phyloP scores from a whole-genome alignment of 2,797 vertebrate genomes.

The Lutjanus argentimaculatus region DNA sequence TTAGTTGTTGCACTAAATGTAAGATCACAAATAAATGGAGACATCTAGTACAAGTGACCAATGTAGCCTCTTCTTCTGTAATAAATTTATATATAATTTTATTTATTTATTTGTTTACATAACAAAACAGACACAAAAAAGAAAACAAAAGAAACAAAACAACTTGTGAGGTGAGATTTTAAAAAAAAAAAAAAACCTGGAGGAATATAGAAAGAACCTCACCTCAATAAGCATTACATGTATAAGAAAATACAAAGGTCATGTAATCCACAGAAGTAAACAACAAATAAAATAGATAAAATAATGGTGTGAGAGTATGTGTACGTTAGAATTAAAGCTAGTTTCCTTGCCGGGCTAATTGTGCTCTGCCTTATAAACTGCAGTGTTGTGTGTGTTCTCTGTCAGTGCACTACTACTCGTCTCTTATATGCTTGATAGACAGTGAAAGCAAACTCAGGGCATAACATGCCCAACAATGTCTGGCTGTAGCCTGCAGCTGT shows the following conservation, averaged over 20 bases:
- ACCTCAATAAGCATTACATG: no score
- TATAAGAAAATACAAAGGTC: no score
- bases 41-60: neutral
- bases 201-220: no score
- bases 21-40: neutral
- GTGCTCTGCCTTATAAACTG: neutral
- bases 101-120: no score
- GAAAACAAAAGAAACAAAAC: no score
- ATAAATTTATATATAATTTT: neutral
- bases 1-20: neutral
- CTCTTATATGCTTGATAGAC: constrained; percentile 40
- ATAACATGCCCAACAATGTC: constrained; percentile 48
- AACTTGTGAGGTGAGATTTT: no score
- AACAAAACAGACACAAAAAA: no score
- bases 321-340: no score
- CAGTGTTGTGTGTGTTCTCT: neutral
- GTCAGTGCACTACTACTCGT: constrained; percentile 7
- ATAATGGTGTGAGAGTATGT: no score
- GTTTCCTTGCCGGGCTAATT: neutral
- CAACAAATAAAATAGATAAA: no score
- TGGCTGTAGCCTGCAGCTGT: constrained; percentile 71
- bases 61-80: neutral
- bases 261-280: no score
- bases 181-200: no score
- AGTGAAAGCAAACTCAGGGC: constrained; percentile 44